These are phyloP conservation scores for Sibirionetta formosa DNA, from an alignment of 2,797 vertebrate genomes.

Conservation along the genomic window DNA sequence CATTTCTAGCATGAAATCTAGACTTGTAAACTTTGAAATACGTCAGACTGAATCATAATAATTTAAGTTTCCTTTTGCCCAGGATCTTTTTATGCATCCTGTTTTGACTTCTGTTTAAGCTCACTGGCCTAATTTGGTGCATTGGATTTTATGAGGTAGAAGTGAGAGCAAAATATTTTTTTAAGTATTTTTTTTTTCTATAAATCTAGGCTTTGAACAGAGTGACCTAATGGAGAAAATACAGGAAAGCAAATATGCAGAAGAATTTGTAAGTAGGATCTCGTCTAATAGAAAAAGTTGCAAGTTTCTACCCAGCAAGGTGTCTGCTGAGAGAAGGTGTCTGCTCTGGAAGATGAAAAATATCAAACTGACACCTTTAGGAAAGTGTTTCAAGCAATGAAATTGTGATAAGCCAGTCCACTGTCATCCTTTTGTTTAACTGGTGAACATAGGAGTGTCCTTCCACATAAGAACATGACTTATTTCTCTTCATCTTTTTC, in stretches of 20 bases:
- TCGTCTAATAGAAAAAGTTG: background rate
- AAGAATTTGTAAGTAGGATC: background rate
- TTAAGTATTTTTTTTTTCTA: background rate
- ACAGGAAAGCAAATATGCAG: accelerated
- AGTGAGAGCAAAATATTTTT: background rate
- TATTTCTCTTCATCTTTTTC: background rate
- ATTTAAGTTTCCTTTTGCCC: accelerated
- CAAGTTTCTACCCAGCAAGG: background rate
- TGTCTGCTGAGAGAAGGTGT: background rate
- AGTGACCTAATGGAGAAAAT: background rate
- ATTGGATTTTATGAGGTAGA: background rate
- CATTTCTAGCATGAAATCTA: background rate
- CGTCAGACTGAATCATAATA: background rate
- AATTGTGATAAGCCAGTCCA: background rate
- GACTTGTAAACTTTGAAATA: background rate
- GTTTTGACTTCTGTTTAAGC: background rate
- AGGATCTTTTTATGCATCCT: background rate
- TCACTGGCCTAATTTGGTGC: background rate
- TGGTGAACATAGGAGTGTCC: background rate
- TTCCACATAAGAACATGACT: background rate
- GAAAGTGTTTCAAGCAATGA: background rate
- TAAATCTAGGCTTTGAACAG: background rate
- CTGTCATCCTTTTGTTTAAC: background rate
- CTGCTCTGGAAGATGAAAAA: background rate
- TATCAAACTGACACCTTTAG: background rate